These are phyloP conservation scores for Lacanobia oleracea DNA, from an alignment of 2,888 invertebrate species.

Conservation along the genomic window DNA sequence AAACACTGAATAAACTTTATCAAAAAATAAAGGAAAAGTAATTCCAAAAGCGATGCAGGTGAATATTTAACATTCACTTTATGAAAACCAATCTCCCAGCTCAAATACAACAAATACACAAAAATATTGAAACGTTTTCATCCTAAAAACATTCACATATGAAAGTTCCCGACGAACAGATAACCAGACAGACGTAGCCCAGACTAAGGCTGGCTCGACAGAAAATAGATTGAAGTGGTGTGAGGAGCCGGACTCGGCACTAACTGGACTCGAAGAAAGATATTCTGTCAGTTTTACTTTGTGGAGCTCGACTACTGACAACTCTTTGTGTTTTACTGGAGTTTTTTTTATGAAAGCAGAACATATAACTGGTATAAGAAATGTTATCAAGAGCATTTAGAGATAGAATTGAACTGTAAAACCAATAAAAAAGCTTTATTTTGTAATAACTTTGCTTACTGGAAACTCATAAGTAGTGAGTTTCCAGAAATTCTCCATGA, in stretches of 20 bases:
- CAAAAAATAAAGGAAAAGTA: not conserved
- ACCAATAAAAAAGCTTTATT: too few species aligned
- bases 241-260: constrained; percentile 6
- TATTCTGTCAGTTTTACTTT: constrained; percentile 33
- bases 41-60: not conserved
- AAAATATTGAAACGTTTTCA: constrained; percentile 29
- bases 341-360: constrained; percentile 8
- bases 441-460: too few species aligned
- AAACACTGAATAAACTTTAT: not conserved
- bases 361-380: not conserved
- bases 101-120: constrained; percentile 17
- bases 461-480: too few species aligned
- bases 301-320: constrained; percentile 16
- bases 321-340: constrained; percentile 33
- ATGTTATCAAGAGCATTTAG: not conserved
- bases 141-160: constrained; percentile 40
- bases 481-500: too few species aligned
- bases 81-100: constrained; percentile 35
- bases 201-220: constrained; percentile 39
- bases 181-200: constrained; percentile 48
- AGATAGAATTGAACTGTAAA: too few species aligned
- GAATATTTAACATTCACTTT: constrained; percentile 27
- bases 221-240: constrained; percentile 59
- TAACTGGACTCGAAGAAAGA: constrained; percentile 26
- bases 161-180: constrained; percentile 42